A percentile compares a stretch with the other conserved stretches of the same genome.
These are phyloP conservation scores for Tiliacea citrago DNA, from an alignment of 2,888 invertebrate genomes.

Conservation along the genomic window DNA sequence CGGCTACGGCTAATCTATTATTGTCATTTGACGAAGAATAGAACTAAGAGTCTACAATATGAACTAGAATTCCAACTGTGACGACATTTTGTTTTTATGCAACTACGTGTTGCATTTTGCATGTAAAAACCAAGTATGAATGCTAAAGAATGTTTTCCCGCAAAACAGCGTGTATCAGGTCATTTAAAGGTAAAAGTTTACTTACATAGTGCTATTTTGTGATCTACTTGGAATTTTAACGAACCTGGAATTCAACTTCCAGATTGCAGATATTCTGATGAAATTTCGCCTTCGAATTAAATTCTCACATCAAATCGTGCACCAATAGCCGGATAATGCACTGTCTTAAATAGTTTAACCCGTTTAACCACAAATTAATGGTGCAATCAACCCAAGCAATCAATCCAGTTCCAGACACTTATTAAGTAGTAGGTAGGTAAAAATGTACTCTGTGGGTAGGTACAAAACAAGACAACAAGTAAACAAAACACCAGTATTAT, in stretches of 20 bases:
- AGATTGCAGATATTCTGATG: not conserved
- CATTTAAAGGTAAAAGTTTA: not conserved
- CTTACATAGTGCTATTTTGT: not conserved
- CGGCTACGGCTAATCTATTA: not conserved
- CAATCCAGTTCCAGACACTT: too few species aligned
- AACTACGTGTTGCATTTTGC: not conserved
- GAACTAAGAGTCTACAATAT: not conserved
- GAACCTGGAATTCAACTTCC: not conserved
- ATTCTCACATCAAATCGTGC: not conserved
- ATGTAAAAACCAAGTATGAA: not conserved
- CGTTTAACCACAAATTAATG: too few species aligned
- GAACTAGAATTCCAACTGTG: not conserved
- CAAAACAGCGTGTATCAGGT: not conserved
- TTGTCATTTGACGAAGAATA: not conserved
- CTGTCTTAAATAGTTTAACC: too few species aligned
- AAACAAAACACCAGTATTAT: too few species aligned
- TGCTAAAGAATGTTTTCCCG: not conserved
- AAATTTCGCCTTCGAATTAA: constrained; percentile 2
- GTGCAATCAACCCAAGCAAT: too few species aligned
- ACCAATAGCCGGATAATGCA: constrained; percentile 11
- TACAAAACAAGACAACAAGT: too few species aligned
- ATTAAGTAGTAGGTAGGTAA: too few species aligned
- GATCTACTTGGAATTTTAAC: constrained; percentile 2
- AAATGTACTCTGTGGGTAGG: too few species aligned
- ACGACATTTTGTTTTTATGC: constrained; percentile 24